These are phyloP conservation scores for Scaptomyza parva DNA, from an alignment of 2,888 invertebrate species.

Conservation along the genomic window DNA sequence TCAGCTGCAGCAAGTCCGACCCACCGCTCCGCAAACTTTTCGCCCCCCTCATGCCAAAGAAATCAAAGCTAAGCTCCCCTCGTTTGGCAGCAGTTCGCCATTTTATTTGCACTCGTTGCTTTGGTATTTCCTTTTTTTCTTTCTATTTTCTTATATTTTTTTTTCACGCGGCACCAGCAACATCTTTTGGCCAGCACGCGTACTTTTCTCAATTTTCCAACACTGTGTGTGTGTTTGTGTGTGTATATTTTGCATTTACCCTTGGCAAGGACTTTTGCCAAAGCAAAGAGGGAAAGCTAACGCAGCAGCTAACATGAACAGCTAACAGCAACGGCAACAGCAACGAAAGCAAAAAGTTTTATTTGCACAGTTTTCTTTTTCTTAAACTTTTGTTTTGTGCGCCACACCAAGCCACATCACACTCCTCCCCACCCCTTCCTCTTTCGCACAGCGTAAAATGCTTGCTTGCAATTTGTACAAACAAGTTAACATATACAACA, in stretches of 20 bases:
- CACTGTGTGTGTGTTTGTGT: constrained; percentile 35
- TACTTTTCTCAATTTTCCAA: constrained; percentile 52
- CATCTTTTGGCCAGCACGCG: constrained; percentile 70
- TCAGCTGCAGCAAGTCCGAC: constrained; percentile 73
- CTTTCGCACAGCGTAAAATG: constrained; percentile 55
- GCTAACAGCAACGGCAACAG: constrained; percentile 26
- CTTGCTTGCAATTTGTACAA: constrained; percentile 78
- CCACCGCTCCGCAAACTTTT: constrained; percentile 7
- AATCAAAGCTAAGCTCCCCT: constrained; percentile 61
- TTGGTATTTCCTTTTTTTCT: constrained; percentile 57
- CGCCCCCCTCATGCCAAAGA: constrained; percentile 18
- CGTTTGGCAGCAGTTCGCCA: constrained; percentile 56
- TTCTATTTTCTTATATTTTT: constrained; percentile 36
- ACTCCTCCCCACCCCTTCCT: neutral
- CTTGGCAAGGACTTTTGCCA: constrained; percentile 82
- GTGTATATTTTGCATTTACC: constrained; percentile 82
- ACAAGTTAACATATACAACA: constrained; percentile 53
- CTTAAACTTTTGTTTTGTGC: constrained; percentile 74
- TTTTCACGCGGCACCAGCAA: constrained; percentile 64
- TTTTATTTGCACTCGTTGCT: constrained; percentile 77
- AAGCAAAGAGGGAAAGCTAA: constrained; percentile 51
- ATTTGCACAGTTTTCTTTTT: constrained; percentile 79
- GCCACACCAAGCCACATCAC: constrained; percentile 3
- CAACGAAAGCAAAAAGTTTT: constrained; percentile 78
- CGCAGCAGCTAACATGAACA: too few species aligned